phyloP scores from a whole-genome alignment of 2,797 vertebrate species.

The Pangasius krempfi region DNA sequence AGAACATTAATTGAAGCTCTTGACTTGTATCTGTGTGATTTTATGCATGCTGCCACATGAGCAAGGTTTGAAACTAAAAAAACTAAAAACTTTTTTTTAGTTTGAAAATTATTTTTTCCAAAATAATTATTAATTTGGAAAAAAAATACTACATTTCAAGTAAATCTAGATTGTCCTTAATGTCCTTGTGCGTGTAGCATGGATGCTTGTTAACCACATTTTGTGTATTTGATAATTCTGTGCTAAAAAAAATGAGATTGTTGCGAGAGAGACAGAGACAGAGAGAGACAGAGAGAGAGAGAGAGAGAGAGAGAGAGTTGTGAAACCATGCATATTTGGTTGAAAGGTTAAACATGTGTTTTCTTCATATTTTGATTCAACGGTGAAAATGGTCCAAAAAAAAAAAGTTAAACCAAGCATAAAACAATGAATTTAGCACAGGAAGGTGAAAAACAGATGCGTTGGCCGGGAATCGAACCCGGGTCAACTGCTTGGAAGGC shows the following conservation, averaged over 20 bases:
- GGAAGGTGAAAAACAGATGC: background rate
- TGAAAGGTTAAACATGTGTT: background rate
- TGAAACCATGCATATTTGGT: background rate
- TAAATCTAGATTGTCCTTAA: background rate
- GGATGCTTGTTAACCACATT: background rate
- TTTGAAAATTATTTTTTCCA: no score
- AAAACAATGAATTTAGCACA: background rate
- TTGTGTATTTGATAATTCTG: background rate
- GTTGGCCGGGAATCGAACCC: slow-evolving; percentile 72
- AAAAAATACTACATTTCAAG: background rate
- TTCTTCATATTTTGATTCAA: background rate
- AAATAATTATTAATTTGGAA: background rate
- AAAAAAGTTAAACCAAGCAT: background rate
- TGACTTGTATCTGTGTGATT: no score
- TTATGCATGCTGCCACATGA: no score
- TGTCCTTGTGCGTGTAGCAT: background rate
- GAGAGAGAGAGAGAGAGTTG: background rate
- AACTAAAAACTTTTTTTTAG: no score
- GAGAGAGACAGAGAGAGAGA: no score
- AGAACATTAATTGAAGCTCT: no score
- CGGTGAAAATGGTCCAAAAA: background rate
- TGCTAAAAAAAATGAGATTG: no score
- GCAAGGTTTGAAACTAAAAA: no score
- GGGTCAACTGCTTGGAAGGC: slow-evolving; percentile 73
- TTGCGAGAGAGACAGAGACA: background rate